These are phyloP conservation scores for Aradophagus sp. DNA, from an alignment of 1,140 invertebrate genomes.

Conservation along the genomic window DNA sequence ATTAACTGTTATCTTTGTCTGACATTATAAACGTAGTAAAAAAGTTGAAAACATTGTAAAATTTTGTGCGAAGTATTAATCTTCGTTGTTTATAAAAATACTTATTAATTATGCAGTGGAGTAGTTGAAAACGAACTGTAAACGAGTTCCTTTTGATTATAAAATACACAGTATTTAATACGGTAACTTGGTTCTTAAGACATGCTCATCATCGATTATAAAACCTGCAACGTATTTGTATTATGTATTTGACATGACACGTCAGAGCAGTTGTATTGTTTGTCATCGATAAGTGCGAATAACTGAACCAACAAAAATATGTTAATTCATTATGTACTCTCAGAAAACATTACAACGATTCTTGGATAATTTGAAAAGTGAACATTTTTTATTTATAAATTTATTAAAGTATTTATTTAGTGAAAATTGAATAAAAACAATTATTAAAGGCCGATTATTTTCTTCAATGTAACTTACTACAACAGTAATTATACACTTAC, in stretches of 20 bases:
- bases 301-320: no score
- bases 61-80: constrained; percentile 37
- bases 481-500: no score
- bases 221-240: constrained; percentile 13
- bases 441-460: no score
- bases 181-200: not conserved
- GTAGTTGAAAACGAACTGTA: constrained; percentile 29
- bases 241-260: constrained; percentile 6
- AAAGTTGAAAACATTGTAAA: constrained; percentile 49
- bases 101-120: constrained; percentile 21
- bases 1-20: constrained; percentile 3
- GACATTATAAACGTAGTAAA: constrained; percentile 36
- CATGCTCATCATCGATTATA: constrained; percentile 40
- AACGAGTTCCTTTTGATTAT: constrained; percentile 17
- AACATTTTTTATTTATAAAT: no score
- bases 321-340: no score
- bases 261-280: not conserved
- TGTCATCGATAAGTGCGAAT: no score
- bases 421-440: no score
- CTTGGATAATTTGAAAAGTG: no score
- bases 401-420: no score
- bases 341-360: no score
- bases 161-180: constrained; percentile 19
- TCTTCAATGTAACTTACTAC: no score
- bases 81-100: constrained; percentile 49